A percentile compares a stretch with the other conserved stretches of the same genome.
These are phyloP conservation scores for Chaetodon trifasciatus DNA, from an alignment of 2,797 vertebrate genomes.

Conservation along the genomic window DNA sequence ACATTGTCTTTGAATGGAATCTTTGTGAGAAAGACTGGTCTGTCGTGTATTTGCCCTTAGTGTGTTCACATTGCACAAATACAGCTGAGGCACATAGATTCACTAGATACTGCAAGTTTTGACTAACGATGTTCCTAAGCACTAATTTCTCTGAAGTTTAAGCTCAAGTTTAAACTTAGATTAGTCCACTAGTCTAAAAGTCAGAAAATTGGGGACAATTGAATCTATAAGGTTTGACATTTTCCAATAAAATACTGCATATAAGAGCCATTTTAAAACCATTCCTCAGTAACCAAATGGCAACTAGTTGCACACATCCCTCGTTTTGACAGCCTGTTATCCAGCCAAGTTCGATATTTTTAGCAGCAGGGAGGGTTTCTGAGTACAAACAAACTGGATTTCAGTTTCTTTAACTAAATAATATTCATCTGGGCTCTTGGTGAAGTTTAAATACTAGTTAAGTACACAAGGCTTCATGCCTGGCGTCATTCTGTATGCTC, in stretches of 20 bases:
- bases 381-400: background rate
- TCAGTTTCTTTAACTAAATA: background rate
- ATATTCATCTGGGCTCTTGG: background rate
- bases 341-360: background rate
- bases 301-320: too few relatives aligned
- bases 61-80: background rate
- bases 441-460: background rate
- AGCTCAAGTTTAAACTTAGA: too few relatives aligned
- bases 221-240: too few relatives aligned
- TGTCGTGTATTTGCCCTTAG: background rate
- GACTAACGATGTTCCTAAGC: too few relatives aligned
- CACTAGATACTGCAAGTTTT: too few relatives aligned
- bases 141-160: too few relatives aligned
- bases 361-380: too few relatives aligned
- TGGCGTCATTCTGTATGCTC: background rate
- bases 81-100: background rate
- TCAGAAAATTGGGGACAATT: too few relatives aligned
- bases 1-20: background rate
- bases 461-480: background rate
- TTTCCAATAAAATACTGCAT: too few relatives aligned
- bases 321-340: background rate
- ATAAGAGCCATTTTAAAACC: too few relatives aligned
- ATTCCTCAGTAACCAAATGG: too few relatives aligned
- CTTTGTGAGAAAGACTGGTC: background rate
- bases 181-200: too few relatives aligned